phyloP scores from a whole-genome alignment of 2,888 invertebrate species.

The Elmis aenea region DNA sequence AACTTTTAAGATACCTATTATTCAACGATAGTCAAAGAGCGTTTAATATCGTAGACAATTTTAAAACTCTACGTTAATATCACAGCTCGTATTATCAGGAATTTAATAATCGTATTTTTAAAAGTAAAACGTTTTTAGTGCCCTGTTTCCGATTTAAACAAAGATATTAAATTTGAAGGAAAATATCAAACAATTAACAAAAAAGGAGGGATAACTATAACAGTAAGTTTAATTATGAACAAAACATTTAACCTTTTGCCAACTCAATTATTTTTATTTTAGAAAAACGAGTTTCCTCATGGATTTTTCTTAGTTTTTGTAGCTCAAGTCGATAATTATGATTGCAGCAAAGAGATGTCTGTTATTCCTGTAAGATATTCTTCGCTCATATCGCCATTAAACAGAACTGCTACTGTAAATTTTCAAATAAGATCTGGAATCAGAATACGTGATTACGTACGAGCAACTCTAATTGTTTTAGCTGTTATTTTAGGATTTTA shows the following conservation, averaged over 20 bases:
- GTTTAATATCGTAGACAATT: no score
- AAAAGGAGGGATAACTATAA: slow-evolving; percentile 70
- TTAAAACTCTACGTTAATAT: no score
- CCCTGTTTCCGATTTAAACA: slow-evolving; percentile 76
- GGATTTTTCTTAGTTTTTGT: slow-evolving; percentile 78
- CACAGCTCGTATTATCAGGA: no score
- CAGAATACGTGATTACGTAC: slow-evolving; percentile 56
- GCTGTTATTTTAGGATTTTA: slow-evolving; percentile 54
- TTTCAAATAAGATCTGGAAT: slow-evolving; percentile 55
- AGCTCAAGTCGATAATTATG: slow-evolving; percentile 62
- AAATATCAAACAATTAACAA: slow-evolving; percentile 71
- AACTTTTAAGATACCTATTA: no score
- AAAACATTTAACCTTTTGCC: slow-evolving; percentile 4
- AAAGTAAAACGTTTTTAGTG: slow-evolving; percentile 55
- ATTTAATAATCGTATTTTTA: no score
- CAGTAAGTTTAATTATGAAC: slow-evolving; percentile 50
- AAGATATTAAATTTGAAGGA: slow-evolving; percentile 68
- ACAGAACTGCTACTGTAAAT: slow-evolving; percentile 41
- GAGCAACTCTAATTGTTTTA: slow-evolving; percentile 53
- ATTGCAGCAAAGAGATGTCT: slow-evolving; percentile 44
- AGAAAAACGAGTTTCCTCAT: slow-evolving; percentile 61
- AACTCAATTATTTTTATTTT: slow-evolving; percentile 37
- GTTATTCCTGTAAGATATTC: slow-evolving; percentile 34
- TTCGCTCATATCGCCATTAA: slow-evolving; percentile 10
- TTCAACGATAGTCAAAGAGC: no score